These are phyloP conservation scores for Rhysida immarginata DNA, from an alignment of 1,140 invertebrate genomes.

Conservation along the genomic window DNA sequence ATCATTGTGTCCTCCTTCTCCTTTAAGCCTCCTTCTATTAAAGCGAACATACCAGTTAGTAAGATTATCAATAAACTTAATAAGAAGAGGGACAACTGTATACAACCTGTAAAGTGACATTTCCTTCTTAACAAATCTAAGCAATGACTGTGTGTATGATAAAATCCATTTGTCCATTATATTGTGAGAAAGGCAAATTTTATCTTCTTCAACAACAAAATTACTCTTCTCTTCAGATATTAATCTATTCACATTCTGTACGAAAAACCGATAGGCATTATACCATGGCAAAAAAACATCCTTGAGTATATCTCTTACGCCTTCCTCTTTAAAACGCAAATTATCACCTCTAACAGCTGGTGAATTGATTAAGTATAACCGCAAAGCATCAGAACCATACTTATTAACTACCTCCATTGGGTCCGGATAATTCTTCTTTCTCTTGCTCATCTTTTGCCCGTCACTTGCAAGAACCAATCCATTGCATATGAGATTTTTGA, in stretches of 20 bases:
- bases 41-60: slow-evolving; percentile 98
- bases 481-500: slow-evolving; percentile 94
- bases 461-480: slow-evolving; percentile 87
- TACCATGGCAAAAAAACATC: slow-evolving; percentile 98
- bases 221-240: slow-evolving; percentile 28
- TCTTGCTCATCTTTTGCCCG: slow-evolving; percentile 98
- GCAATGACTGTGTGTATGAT: slow-evolving; percentile 84
- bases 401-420: slow-evolving; percentile 79
- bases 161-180: slow-evolving; percentile 97
- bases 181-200: slow-evolving; percentile 39
- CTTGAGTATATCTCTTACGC: slow-evolving; percentile 88
- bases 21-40: slow-evolving; percentile 83
- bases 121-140: slow-evolving; percentile 75
- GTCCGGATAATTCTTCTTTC: slow-evolving; percentile 98
- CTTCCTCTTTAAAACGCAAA: slow-evolving; percentile 91
- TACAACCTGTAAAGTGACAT: slow-evolving; percentile 90
- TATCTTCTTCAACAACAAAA: slow-evolving; percentile 30
- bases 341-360: slow-evolving; percentile 95
- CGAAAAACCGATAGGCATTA: slow-evolving; percentile 90
- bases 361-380: slow-evolving; percentile 90
- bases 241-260: slow-evolving; percentile 66
- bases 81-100: slow-evolving; percentile 81
- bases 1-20: slow-evolving; percentile 56
- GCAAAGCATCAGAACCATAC: slow-evolving; percentile 91
- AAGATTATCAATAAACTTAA: slow-evolving; percentile 92